These are phyloP conservation scores for Gyps fulvus DNA, from an alignment of 2,113 vertebrate species.

Conservation along the genomic window DNA sequence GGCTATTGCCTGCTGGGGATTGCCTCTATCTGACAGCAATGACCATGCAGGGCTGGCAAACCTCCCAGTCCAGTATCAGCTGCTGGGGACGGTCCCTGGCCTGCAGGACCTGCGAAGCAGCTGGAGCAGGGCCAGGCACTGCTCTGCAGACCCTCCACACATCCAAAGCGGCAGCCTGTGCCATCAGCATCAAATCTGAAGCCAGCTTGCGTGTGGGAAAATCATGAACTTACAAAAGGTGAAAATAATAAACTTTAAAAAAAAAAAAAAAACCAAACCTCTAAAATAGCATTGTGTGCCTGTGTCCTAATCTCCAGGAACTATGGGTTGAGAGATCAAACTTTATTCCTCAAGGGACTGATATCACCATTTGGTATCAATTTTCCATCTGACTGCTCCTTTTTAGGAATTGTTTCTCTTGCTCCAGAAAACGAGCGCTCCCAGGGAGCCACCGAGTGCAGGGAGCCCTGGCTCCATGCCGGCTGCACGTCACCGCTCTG, in stretches of 20 bases:
- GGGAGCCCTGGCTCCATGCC: neutral
- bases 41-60: neutral
- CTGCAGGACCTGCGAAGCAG: neutral
- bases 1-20: neutral
- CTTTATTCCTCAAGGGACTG: neutral
- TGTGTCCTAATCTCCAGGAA: neutral
- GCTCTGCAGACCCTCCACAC: neutral
- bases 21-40: neutral
- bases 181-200: neutral
- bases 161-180: neutral
- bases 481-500: rapidly evolving
- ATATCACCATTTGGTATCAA: conserved; percentile 12
- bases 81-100: neutral
- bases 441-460: neutral
- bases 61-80: rapidly evolving
- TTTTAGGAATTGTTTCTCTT: conserved; percentile 36
- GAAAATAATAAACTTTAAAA: neutral
- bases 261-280: neutral
- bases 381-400: conserved; percentile 37
- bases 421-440: neutral
- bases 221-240: neutral
- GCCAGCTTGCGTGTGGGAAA: neutral
- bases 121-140: neutral
- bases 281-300: neutral
- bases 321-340: neutral